These are phyloP conservation scores for Thalassophryne amazonica DNA, from an alignment of 2,797 vertebrate genomes.

Conservation along the genomic window DNA sequence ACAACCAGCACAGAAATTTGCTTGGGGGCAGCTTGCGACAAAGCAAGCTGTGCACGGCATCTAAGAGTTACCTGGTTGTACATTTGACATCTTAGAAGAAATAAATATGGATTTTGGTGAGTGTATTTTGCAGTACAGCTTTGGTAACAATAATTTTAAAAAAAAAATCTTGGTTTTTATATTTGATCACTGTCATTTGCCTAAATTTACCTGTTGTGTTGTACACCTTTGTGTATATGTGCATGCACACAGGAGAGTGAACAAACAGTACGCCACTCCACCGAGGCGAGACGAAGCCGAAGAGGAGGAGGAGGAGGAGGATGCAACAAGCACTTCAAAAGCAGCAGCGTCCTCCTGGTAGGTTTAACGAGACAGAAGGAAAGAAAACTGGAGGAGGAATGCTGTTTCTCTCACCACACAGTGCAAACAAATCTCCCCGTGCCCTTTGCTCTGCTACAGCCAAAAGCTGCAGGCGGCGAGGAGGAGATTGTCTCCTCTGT, in stretches of 20 bases:
- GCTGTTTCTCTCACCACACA: slow-evolving; percentile 19
- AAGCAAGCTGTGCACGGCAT: too few species aligned
- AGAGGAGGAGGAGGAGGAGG: slow-evolving; percentile 11
- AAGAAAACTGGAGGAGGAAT: slow-evolving; percentile 42
- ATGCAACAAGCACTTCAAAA: slow-evolving; percentile 7
- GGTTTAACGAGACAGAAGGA: slow-evolving; percentile 51
- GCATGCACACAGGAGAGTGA: too few species aligned
- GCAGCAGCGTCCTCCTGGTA: slow-evolving; percentile 27
- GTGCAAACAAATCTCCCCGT: slow-evolving; percentile 16
- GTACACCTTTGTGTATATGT: slow-evolving; percentile 29
- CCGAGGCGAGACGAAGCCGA: slow-evolving; percentile 38
- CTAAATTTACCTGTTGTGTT: slow-evolving; percentile 29
- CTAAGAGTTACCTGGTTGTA: too few species aligned
- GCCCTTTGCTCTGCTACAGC: slow-evolving; percentile 21
- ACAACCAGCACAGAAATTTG: too few species aligned
- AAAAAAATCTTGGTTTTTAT: too few species aligned
- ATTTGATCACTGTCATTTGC: slow-evolving; percentile 36
- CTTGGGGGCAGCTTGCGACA: too few species aligned
- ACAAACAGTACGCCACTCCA: slow-evolving; percentile 55
- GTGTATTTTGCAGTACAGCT: too few species aligned
- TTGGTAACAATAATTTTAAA: too few species aligned
- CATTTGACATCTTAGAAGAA: too few species aligned
- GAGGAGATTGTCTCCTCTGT: slow-evolving; percentile 18
- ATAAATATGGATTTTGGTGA: too few species aligned
- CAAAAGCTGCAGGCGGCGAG: slow-evolving; percentile 13